Base-by-base conservation (phyloP, 2,113 vertebrate genomes). In the Micromys minutus region DNA sequence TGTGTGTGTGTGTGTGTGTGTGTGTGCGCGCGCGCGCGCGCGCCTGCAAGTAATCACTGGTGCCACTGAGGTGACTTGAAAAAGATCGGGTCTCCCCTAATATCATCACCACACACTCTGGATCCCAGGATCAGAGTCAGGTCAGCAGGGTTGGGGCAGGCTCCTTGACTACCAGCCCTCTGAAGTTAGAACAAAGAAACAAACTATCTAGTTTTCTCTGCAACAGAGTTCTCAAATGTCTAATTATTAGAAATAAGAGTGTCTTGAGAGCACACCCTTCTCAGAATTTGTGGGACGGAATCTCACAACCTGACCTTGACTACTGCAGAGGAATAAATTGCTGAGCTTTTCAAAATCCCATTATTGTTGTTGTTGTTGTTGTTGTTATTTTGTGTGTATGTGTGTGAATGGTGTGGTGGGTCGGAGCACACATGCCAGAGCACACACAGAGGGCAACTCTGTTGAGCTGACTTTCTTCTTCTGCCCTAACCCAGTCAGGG, bases 241-340 rank as follows among this genome's bases (percentile, higher is more conserved):
- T 74, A 65, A 80, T 94, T 96, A 92, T 94, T 95, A 94, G 91
- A 91, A 95, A 75, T 9, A 57, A 63, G 34, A 80, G 12, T 45
- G 19, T 31, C 42, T 65, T 77, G 55, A 50, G 86, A 76, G 1
- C 92, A 69, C 2, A 0, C 9, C 16, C 63, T 77, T 94, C 87
- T 96, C 87, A 89, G 86, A 95, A 94, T 24, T 39, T 34, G 87
- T 24, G 29, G 8, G 96, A 95, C 95, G 8, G 94, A 65, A 67
- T 79, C 87, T 90, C 67, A 74, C 74, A 34, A 75, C 52, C 65
- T 83, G 77, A 90, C 74, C 24, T 84, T 89, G 85, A 93, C 91
- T 85, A 77, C 85, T 98, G 90, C 55, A 95, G 81, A 42, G 59
- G 63, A 72, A 93, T 87, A 96, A 45, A 29, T 79, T 96, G n/a